Base-by-base conservation (phyloP, 2,888 invertebrate species). In the Disparrhopalites patrizii region DNA sequence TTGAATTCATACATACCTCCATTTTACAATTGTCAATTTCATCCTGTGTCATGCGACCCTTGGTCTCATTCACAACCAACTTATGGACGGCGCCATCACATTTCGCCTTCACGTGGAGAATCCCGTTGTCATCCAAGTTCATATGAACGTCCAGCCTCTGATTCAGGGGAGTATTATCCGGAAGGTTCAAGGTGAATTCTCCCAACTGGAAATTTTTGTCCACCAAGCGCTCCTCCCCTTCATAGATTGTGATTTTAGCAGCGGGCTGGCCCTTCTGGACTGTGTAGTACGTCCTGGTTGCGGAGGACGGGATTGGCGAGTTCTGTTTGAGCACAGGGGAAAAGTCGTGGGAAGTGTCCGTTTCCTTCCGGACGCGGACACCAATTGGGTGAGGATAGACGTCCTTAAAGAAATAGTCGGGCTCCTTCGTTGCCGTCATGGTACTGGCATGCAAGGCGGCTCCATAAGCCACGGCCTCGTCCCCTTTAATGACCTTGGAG, bases 381-480 rank as follows among this genome's bases (percentile, higher is more conserved):
- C 68, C 58, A 1, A 58, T 18, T 5, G 69, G 55, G 20, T 55
- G 60, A 4, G 69, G 69, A 8, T 58, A 61, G 13, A 67, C 66
- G 47, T 66, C 66, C 3, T 23, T 54, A 30, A 55, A 47, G 8
- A 13, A 25, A 20, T 27, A 33, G 1, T 15, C 30, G 5, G 27
- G 7, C 3, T 20, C 31, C 23, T 5, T 10, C 10, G 57, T 30
- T 43, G 60, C 62, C 25, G 47, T 62, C 38, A 58, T 20, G 13
- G 58, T 62, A 15, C 62, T 62, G 1, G 66, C 68, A 27, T 60
- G 66, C 33, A 60, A n/a, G 0, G 68, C 68, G 2, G 68, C 68
- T 27, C 68, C 68, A 13, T 58, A 36, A 1, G 68, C 68, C 7
- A 63, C 63, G 0, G 55, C 62, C 23, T 66, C 43, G 20, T 27